Percentiles rank a stretch among this genome's conserved stretches.
These are phyloP conservation scores for Papilio glaucus DNA, from an alignment of 1,140 invertebrate genomes.

Conservation along the genomic window DNA sequence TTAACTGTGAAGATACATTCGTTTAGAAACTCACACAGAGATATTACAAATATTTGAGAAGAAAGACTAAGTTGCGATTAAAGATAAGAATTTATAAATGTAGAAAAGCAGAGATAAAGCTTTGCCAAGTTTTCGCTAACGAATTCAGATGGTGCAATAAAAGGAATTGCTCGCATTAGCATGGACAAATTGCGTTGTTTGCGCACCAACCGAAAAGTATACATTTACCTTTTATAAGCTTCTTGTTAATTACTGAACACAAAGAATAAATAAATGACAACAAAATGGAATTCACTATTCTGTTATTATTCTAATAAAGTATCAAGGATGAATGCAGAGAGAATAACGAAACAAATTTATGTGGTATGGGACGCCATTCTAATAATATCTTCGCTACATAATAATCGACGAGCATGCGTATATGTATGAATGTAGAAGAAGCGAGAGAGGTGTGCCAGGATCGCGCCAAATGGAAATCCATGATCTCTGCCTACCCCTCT, in stretches of 20 bases:
- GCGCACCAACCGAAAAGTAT: conserved; percentile 5
- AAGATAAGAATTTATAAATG: conserved; percentile 18
- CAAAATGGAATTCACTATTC: too few relatives aligned
- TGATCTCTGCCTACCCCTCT: too few relatives aligned
- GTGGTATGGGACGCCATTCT: too few relatives aligned
- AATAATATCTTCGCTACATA: too few relatives aligned
- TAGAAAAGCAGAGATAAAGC: conserved; percentile 18
- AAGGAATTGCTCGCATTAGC: conserved; percentile 24
- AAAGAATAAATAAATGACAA: conserved; percentile 5
- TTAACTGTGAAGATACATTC: conserved; percentile 1
- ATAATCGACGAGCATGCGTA: too few relatives aligned
- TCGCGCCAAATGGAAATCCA: too few relatives aligned
- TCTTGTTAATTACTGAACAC: conserved; percentile 18
- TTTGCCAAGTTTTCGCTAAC: conserved; percentile 23
- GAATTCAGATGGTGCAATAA: conserved; percentile 22
- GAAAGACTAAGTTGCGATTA: conserved; percentile 11
- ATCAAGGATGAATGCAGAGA: too few relatives aligned
- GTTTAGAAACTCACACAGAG: conserved; percentile 14
- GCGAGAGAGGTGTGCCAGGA: too few relatives aligned
- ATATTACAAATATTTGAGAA: conserved; percentile 5
- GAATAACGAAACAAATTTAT: too few relatives aligned
- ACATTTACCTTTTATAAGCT: conserved; percentile 20
- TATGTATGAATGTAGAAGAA: too few relatives aligned
- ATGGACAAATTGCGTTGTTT: conserved; percentile 19
- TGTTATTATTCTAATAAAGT: too few relatives aligned